Base-by-base conservation (phyloP, 1,140 invertebrate species). In the Diploscapter pachys region DNA sequence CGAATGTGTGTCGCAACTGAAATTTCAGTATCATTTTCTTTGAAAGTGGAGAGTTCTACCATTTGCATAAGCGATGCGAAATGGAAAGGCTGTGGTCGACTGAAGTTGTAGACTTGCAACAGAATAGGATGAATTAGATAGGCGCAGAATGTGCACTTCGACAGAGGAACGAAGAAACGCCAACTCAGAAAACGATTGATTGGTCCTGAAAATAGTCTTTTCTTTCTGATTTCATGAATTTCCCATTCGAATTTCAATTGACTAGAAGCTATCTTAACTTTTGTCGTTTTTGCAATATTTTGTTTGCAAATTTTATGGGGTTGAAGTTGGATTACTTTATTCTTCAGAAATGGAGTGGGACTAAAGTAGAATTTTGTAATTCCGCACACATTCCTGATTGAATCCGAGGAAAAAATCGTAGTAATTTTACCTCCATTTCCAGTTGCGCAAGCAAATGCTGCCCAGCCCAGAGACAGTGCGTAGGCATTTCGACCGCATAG, bases 361-460 rank as follows among this genome's bases (percentile, higher is more conserved):
- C 31, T 31, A 31, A 31, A 31, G 31, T 31, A 0, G 31, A 31
- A 31, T 31, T 31, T 31, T 0, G 31, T 31, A 31, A 31, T 31
- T 31, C 31, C 31, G 31, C 31, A 31, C 31, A 31, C 31, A 31
- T 31, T 31, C 31, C 31, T 31, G 31, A 31, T 31, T 31, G 31
- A 31, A 31, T 31, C 31, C 31, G 31, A 31, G 8, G 59, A 55
- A 52, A 61, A n/a, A 76, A 65, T 71, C 3, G 89, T 75, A 88
- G 67, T 52, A 11, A 31, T 11, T 52, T 81, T 86, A 91, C 92
- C 92, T 87, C 92, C 93, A 85, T 93, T 90, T 72, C 93, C 93
- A 51, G 91, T 93, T 48, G 92, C 91, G 82, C 93, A 95, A 2
- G 93, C 93, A 72, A 94, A 89, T 5, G 93, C 91, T 77, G 94